These are phyloP conservation scores for Caenorhabditis plicata DNA, from an alignment of 2,888 invertebrate genomes.

Conservation along the genomic window DNA sequence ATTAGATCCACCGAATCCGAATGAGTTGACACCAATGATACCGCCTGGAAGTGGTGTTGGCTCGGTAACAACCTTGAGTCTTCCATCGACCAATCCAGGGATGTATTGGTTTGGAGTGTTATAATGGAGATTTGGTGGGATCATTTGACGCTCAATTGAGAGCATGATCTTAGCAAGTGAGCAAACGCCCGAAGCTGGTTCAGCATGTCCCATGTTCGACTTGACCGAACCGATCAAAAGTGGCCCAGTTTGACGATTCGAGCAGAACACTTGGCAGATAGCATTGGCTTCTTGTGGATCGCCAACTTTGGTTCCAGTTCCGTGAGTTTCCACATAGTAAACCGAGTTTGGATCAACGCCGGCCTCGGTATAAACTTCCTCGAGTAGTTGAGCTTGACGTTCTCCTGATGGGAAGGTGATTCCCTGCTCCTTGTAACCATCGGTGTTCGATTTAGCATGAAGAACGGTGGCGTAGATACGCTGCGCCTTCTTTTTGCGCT, in stretches of 20 bases:
- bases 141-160: conserved; percentile 85
- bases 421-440: conserved; percentile 73
- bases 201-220: conserved; percentile 97
- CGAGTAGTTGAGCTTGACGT: conserved; percentile 74
- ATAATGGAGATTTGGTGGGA: conserved; percentile 90
- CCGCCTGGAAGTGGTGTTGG: conserved; percentile 85
- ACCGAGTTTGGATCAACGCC: conserved; percentile 80
- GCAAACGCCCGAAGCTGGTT: conserved; percentile 73
- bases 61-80: conserved; percentile 82
- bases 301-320: conserved; percentile 96
- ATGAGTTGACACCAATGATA: conserved; percentile 89
- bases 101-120: conserved; percentile 84
- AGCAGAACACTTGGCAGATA: conserved; percentile 87
- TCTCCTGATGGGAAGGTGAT: conserved; percentile 71
- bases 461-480: conserved; percentile 69
- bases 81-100: conserved; percentile 84
- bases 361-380: conserved; percentile 77
- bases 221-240: conserved; percentile 92
- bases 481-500: conserved; percentile 57
- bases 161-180: conserved; percentile 69
- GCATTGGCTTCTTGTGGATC: conserved; percentile 97
- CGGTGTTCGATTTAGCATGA: conserved; percentile 86
- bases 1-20: conserved; percentile 95
- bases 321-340: conserved; percentile 92
- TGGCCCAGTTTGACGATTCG: conserved; percentile 76